These are phyloP conservation scores for Lutraria rhynchaena DNA, from an alignment of 1,140 invertebrate genomes.

Conservation along the genomic window DNA sequence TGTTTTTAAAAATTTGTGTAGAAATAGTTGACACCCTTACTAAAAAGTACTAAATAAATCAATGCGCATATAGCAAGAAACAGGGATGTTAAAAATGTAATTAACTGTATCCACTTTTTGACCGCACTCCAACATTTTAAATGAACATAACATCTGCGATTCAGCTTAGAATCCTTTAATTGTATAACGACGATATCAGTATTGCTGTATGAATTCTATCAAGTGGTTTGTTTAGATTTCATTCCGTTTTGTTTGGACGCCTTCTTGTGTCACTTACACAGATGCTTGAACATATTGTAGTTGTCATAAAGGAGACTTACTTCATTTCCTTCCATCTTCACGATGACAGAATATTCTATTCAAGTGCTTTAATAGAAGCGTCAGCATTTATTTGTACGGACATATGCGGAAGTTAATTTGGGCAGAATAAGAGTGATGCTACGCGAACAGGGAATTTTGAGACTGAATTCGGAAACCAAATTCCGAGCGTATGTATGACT, in stretches of 20 bases:
- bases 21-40: too few relatives aligned
- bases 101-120: too few relatives aligned
- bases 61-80: too few relatives aligned
- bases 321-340: slow-evolving; percentile 9
- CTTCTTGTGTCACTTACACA: neutral
- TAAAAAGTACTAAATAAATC: too few relatives aligned
- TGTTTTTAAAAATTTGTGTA: too few relatives aligned
- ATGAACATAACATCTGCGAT: too few relatives aligned
- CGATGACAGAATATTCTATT: neutral
- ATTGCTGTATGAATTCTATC: neutral
- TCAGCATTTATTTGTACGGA: neutral
- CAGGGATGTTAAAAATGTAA: too few relatives aligned
- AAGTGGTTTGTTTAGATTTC: slow-evolving; percentile 35
- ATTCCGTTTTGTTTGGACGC: neutral
- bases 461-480: neutral
- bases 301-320: neutral
- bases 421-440: neutral
- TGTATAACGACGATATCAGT: too few relatives aligned
- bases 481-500: neutral
- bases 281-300: slow-evolving; percentile 14
- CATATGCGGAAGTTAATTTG: neutral
- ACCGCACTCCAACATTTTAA: too few relatives aligned
- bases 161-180: too few relatives aligned
- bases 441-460: neutral
- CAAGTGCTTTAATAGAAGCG: neutral